These are phyloP conservation scores for Halictus rubicundus DNA, from an alignment of 1,140 invertebrate genomes.

Conservation along the genomic window DNA sequence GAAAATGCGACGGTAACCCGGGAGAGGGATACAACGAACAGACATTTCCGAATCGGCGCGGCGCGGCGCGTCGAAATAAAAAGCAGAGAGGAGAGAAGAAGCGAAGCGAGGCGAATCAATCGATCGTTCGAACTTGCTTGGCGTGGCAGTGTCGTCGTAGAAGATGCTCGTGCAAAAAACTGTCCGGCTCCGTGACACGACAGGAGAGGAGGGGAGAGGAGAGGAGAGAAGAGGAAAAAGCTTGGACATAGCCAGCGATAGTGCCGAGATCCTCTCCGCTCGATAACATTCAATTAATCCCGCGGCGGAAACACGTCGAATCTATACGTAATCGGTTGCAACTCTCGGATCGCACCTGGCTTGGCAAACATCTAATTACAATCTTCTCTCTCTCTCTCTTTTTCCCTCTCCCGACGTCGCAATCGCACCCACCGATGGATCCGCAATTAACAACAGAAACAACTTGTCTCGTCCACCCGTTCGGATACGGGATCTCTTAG, in stretches of 20 bases:
- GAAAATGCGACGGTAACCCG: not conserved
- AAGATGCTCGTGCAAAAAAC: conserved; percentile 6
- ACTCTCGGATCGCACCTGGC: conserved; percentile 4
- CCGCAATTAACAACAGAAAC: not conserved
- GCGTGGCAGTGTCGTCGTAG: not conserved
- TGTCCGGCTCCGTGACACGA: not conserved
- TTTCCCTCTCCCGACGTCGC: not conserved
- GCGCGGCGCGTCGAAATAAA: not conserved
- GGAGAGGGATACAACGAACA: not conserved
- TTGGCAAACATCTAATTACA: conserved; percentile 6
- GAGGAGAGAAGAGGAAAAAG: not conserved
- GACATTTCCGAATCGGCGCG: not conserved
- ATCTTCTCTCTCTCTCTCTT: not conserved
- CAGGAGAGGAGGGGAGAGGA: no score
- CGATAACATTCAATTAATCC: not conserved
- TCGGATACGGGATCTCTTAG: not conserved
- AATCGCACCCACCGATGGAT: not conserved
- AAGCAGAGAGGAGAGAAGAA: not conserved
- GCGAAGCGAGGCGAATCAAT: conserved; percentile 26
- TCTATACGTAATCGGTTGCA: not conserved
- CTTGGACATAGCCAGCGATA: not conserved
- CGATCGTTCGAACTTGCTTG: not conserved
- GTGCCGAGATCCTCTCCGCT: not conserved
- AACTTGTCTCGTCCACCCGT: not conserved
- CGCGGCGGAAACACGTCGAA: not conserved